Percentiles rank a stretch among this genome's conserved stretches.
Evolutionary conservation across 2,113 vertebrate genomes (phyloP).

Genomic region (Boleophthalmus pectinirostris): DNA sequence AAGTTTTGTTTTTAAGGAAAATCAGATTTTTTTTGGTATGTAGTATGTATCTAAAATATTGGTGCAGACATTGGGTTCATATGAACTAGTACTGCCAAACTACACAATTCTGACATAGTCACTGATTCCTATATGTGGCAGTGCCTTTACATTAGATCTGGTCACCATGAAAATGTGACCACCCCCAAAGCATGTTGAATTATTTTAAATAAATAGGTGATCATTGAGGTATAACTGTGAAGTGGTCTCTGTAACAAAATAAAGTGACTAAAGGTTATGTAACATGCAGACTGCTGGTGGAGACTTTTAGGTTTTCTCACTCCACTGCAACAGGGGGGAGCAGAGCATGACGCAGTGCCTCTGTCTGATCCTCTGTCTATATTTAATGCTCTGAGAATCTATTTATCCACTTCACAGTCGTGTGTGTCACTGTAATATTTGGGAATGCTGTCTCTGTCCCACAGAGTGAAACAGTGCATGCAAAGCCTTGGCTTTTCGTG

Average conservation of each 20-base stretch:
- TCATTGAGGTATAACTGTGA: constrained; percentile 18
- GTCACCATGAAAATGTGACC: constrained; percentile 19
- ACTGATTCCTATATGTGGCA: background rate
- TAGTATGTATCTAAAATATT: background rate
- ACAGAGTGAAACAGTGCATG: background rate
- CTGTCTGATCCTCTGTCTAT: constrained; percentile 45
- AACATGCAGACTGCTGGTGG: constrained; percentile 53
- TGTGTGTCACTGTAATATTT: background rate
- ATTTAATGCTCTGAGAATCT: constrained; percentile 57
- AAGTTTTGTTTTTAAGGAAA: background rate
- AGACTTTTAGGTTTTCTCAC: constrained; percentile 66
- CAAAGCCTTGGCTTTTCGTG: constrained; percentile 23
- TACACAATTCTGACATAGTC: background rate
- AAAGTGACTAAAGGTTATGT: constrained; percentile 55
- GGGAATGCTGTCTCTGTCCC: constrained; percentile 4
- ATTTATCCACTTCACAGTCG: constrained; percentile 32
- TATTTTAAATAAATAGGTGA: constrained; percentile 14
- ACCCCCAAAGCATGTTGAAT: background rate
- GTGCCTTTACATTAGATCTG: background rate
- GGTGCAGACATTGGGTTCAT: background rate
- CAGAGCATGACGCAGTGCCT: constrained; percentile 54
- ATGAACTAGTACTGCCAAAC: background rate
- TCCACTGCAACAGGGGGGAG: constrained; percentile 61
- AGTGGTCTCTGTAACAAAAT: constrained; percentile 24
- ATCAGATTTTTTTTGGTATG: background rate